A percentile compares a stretch with the other conserved stretches of the same genome.
Evolutionary conservation across 1,140 invertebrate genomes (phyloP).

Genomic region (Ceratosolen fusciceps): DNA sequence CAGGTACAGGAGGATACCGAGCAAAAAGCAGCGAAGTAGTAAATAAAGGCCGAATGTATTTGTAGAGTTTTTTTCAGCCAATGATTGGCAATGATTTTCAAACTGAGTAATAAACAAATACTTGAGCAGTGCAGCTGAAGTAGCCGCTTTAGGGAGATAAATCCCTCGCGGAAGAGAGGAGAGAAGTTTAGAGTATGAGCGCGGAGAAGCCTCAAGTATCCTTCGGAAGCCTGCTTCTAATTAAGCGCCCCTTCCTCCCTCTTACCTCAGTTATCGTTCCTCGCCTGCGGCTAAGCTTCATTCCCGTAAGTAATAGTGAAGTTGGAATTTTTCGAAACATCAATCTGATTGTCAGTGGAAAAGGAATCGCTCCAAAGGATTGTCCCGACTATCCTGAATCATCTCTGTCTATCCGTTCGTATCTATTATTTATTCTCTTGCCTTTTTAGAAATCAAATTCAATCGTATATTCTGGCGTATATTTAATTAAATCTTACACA

Average conservation of each 20-base stretch:
- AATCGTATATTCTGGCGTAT: too few relatives aligned
- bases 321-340: constrained; percentile 29
- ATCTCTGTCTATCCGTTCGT: too few relatives aligned
- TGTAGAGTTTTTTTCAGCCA: neutral
- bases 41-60: neutral
- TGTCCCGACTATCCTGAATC: too few relatives aligned
- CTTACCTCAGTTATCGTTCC: constrained; percentile 68
- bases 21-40: too few relatives aligned
- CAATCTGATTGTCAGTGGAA: neutral
- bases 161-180: constrained; percentile 53
- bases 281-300: constrained; percentile 59
- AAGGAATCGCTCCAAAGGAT: too few relatives aligned
- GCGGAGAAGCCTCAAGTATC: constrained; percentile 69
- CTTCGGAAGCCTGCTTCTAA: constrained; percentile 71
- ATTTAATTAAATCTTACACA: too few relatives aligned
- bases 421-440: too few relatives aligned
- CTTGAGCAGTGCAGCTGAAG: constrained; percentile 53
- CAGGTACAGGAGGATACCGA: too few relatives aligned
- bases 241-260: constrained; percentile 65
- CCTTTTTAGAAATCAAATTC: too few relatives aligned
- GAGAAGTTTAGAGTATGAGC: constrained; percentile 64
- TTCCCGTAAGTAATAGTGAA: constrained; percentile 48
- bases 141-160: constrained; percentile 70
- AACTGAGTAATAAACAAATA: neutral
- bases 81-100: neutral